These are phyloP conservation scores for Penaeus monodon DNA, from an alignment of 2,888 invertebrate genomes.

Conservation along the genomic window DNA sequence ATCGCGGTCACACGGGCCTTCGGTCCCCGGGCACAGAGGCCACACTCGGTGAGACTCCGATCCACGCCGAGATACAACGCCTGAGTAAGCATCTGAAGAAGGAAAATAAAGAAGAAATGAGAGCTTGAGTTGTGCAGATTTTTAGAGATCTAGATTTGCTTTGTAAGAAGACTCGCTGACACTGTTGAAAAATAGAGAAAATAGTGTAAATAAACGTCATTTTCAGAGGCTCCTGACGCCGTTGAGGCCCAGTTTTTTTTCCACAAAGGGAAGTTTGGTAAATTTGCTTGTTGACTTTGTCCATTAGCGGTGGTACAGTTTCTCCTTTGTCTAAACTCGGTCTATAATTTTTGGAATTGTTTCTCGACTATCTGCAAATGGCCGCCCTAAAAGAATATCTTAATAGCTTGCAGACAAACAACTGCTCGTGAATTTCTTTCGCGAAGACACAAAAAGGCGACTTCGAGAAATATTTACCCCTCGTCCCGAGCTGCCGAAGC, in stretches of 20 bases:
- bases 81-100: too few species aligned
- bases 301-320: conserved; percentile 23
- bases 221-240: background rate
- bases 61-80: too few species aligned
- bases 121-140: background rate
- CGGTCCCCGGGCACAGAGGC: too few species aligned
- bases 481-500: background rate
- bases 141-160: background rate
- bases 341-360: background rate
- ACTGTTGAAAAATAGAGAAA: background rate
- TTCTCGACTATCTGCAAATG: background rate
- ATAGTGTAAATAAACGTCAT: conserved; percentile 11
- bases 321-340: conserved; percentile 18
- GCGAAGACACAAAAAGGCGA: too few species aligned
- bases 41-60: too few species aligned
- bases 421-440: too few species aligned
- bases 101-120: too few species aligned
- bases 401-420: too few species aligned
- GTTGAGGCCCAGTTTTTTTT: background rate
- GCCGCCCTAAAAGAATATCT: too few species aligned
- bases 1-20: too few species aligned
- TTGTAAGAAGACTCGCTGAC: conserved; percentile 8
- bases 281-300: conserved; percentile 15
- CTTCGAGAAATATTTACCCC: too few species aligned
- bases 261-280: conserved; percentile 1